phyloP scores from a whole-genome alignment of 2,888 invertebrate species.

The Oscheius sp. region DNA sequence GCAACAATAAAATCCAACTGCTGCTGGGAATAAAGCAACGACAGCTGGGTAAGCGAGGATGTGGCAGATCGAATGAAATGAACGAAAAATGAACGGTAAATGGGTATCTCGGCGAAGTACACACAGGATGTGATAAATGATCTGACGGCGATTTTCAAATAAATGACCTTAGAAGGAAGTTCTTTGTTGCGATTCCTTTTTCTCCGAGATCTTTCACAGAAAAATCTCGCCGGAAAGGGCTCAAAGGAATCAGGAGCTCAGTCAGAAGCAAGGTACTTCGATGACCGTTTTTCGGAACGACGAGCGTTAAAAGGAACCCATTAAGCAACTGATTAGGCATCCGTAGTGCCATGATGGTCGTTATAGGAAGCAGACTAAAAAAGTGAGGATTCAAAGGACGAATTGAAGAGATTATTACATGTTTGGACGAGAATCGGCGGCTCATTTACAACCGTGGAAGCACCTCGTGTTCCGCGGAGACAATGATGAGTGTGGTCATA shows the following conservation, averaged over 20 bases:
- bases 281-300: constrained; percentile 17
- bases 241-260: no score
- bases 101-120: not conserved
- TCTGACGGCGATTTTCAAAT: not conserved
- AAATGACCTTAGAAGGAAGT: constrained; percentile 19
- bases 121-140: not conserved
- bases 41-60: constrained; percentile 12
- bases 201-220: not conserved
- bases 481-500: not conserved
- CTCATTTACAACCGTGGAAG: constrained; percentile 13
- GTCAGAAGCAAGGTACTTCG: no score
- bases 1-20: not conserved
- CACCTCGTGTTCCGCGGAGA: not conserved
- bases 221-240: no score
- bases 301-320: constrained; percentile 18
- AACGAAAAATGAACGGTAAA: no score
- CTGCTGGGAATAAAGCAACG: not conserved
- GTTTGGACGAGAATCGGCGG: not conserved
- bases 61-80: not conserved
- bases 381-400: no score
- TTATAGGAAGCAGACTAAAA: not conserved
- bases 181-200: not conserved
- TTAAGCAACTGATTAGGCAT: constrained; percentile 27
- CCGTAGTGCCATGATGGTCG: not conserved
- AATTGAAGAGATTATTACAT: no score